Evolutionary conservation across 2,113 vertebrate genomes (phyloP).

Genomic region (Aegotheles bennettii): DNA sequence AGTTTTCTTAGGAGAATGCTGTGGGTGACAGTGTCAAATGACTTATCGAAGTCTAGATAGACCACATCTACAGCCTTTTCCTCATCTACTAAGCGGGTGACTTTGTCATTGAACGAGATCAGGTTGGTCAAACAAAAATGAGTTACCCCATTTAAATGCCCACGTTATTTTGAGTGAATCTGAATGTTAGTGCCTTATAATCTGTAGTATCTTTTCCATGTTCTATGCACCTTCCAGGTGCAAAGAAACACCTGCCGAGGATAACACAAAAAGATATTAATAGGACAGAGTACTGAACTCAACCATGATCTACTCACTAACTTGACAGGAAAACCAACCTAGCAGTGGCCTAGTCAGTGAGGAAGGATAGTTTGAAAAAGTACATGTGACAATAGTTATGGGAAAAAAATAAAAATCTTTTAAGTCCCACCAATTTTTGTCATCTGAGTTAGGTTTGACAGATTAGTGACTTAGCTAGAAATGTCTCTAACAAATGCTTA

Average conservation of each 20-base stretch:
- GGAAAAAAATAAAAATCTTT: background rate
- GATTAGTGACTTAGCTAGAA: background rate
- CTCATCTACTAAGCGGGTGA: too few species aligned
- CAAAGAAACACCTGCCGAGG: background rate
- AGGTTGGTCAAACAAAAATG: too few species aligned
- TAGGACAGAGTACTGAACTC: background rate
- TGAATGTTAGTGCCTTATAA: background rate
- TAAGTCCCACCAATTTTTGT: background rate
- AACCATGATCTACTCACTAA: background rate
- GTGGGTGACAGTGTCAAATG: too few species aligned
- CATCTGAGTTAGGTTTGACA: background rate
- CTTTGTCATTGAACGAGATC: too few species aligned
- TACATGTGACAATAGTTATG: background rate
- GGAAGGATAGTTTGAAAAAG: background rate
- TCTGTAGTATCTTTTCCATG: background rate
- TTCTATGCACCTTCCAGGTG: background rate
- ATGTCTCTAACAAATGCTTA: background rate
- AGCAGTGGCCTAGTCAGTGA: background rate
- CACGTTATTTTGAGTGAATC: background rate
- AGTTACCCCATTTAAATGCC: background rate
- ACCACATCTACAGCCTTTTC: too few species aligned
- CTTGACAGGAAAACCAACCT: accelerated
- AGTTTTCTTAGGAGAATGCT: too few species aligned
- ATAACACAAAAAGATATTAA: background rate
- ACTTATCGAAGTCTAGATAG: too few species aligned